Conservation (phyloP, 1,140 invertebrate species). For the Calosoma granatense region DNA sequence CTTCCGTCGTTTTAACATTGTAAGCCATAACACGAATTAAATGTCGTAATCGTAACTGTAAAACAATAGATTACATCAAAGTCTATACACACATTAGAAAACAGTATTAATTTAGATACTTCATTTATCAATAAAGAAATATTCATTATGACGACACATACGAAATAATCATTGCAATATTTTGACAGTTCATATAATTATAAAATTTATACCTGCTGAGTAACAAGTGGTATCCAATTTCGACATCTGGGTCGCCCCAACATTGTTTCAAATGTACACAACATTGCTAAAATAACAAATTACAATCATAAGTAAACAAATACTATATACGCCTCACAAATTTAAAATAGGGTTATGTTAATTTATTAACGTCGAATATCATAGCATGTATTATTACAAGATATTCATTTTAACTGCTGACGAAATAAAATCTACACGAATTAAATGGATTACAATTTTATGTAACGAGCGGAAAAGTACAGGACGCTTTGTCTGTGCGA, state of each 20-base stretch:
- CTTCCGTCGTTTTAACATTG: slow-evolving; percentile 22
- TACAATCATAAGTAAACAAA: background rate
- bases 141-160: too few species aligned
- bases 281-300: background rate
- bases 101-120: background rate
- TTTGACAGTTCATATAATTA: slow-evolving; percentile 9
- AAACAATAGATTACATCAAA: slow-evolving; percentile 16
- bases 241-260: slow-evolving; percentile 49
- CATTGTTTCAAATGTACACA: slow-evolving; percentile 31
- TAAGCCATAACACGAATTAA: slow-evolving; percentile 29
- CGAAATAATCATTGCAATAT: slow-evolving; percentile 10
- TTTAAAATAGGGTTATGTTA: background rate
- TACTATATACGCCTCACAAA: background rate
- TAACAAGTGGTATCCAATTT: slow-evolving; percentile 51
- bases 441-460: too few species aligned
- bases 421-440: too few species aligned
- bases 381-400: too few species aligned
- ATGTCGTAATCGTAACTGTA: slow-evolving; percentile 31
- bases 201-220: slow-evolving; percentile 51
- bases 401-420: too few species aligned
- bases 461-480: too few species aligned
- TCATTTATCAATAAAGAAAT: too few species aligned
- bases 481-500: too few species aligned
- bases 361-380: too few species aligned
- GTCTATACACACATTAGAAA: background rate